Base-by-base conservation (phyloP, 2,888 invertebrate species). In the Tenthredo mesomela region DNA sequence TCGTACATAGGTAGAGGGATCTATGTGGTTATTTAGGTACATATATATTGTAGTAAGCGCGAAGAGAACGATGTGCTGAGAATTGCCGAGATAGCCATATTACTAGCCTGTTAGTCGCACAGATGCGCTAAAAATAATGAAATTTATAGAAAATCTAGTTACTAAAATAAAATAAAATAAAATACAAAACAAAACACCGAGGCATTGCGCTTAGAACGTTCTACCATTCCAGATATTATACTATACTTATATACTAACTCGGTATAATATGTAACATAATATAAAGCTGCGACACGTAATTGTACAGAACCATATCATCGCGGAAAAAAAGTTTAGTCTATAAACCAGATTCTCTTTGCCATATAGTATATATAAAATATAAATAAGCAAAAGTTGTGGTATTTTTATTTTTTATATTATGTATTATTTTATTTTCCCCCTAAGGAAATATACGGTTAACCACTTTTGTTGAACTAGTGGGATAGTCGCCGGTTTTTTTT, bases 1-100 rank as follows among this genome's bases (percentile, higher is more conserved):
- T 47, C 87, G 83, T 87, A 86, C 82, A 86, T 86, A 85, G 77
- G 82, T 88, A 82, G 80, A 40, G 9, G 9, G 40, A 84, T 85
- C 67, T 58, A 54, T 29, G 70, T 71, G 25, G 37, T 33, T 75
- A 84, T 75, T 15, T 61, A 58, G 43, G 47, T 40, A n/a, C n/a
- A n/a, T n/a, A n/a, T n/a, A 50, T 29, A 33, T 67, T 61, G 61
- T 61, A 61, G 15, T 47, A 12, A 29, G 25, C 0, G 61, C 61
- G 25, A 61, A 61, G 5, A 33, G n/a, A 67, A 33, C 67, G 67
- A 67, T 61, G 61, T 61, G 61, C 25, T 6, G 61, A 54, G 12
- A 61, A 25, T 61, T 25, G 25, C 61, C 61, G 25, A 61, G 71
- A 40, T 2, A n/a, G n/a, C 54, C 54, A n/a, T n/a, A n/a, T n/a